phyloP scores from a whole-genome alignment of 2,797 vertebrate genomes.

The Sandelia bainsii region DNA sequence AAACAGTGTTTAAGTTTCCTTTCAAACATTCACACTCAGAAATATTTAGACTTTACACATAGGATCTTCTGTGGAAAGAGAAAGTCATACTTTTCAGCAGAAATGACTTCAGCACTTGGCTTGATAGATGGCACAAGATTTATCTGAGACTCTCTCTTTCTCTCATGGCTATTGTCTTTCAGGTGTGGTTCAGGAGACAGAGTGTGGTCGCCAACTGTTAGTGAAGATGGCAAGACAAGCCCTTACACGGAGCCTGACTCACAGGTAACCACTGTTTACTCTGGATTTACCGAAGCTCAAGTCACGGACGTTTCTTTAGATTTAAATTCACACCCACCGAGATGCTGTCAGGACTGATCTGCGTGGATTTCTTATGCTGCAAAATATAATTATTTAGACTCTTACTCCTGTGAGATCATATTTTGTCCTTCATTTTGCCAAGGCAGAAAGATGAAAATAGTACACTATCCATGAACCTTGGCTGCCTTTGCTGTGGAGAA shows the following conservation, averaged over 20 bases:
- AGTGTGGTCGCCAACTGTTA: slow-evolving; percentile 86
- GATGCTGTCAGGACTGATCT: slow-evolving; percentile 12
- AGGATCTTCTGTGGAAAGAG: slow-evolving; percentile 26
- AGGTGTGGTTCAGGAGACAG: slow-evolving; percentile 88
- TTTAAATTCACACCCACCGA: slow-evolving; percentile 3
- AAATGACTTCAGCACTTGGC: slow-evolving; percentile 24
- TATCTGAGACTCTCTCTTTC: slow-evolving; percentile 29
- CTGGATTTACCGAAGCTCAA: slow-evolving; percentile 34
- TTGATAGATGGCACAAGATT: slow-evolving; percentile 29
- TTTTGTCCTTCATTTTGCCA: no score
- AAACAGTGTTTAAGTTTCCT: slow-evolving; percentile 8
- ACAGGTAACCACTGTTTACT: slow-evolving; percentile 86
- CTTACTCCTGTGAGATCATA: background rate
- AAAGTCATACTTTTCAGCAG: slow-evolving; percentile 36
- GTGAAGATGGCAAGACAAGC: slow-evolving; percentile 91
- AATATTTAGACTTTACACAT: slow-evolving; percentile 9
- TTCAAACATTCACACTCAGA: slow-evolving; percentile 6
- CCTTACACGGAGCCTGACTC: slow-evolving; percentile 89
- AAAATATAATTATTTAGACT: background rate
- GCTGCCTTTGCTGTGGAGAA: background rate
- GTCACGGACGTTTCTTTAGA: slow-evolving; percentile 11
- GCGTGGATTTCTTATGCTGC: slow-evolving; percentile 13
- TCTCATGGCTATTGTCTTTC: slow-evolving; percentile 76
- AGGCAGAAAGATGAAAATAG: background rate
- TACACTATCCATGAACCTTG: background rate